Evolutionary conservation across 64 coral and sea anemone species (phyloP).

Genomic region (Actinia equina): DNA sequence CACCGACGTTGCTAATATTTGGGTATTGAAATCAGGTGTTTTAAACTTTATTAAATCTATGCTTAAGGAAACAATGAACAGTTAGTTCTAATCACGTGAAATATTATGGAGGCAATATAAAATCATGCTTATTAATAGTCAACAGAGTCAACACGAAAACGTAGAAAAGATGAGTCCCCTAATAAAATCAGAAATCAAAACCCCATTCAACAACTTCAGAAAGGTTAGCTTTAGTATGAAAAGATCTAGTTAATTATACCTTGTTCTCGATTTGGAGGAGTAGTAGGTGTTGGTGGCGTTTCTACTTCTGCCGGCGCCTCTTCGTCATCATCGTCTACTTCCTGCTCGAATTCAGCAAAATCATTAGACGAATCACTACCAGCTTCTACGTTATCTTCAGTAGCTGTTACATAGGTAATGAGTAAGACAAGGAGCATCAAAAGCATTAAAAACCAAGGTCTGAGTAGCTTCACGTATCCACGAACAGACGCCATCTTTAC

Average conservation of each 20-base stretch:
- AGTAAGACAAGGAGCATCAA: conserved; percentile 72
- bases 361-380: conserved; percentile 79
- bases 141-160: too few species aligned
- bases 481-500: conserved; percentile 76
- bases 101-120: not conserved
- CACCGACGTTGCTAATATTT: too few species aligned
- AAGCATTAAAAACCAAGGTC: conserved; percentile 77
- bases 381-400: conserved; percentile 50
- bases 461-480: conserved; percentile 49
- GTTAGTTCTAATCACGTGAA: not conserved
- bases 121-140: too few species aligned
- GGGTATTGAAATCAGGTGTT: too few species aligned
- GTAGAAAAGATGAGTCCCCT: too few species aligned
- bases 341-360: conserved; percentile 98
- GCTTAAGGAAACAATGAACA: too few species aligned
- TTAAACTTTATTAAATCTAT: too few species aligned
- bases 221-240: not conserved
- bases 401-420: conserved; percentile 74
- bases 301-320: conserved; percentile 53
- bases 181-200: too few species aligned
- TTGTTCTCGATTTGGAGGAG: not conserved
- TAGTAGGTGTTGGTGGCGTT: not conserved
- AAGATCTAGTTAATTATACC: not conserved
- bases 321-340: conserved; percentile 95
- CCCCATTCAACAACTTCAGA: not conserved